These are phyloP conservation scores for Melitaea athalia DNA, from an alignment of 2,888 invertebrate genomes.

Conservation along the genomic window DNA sequence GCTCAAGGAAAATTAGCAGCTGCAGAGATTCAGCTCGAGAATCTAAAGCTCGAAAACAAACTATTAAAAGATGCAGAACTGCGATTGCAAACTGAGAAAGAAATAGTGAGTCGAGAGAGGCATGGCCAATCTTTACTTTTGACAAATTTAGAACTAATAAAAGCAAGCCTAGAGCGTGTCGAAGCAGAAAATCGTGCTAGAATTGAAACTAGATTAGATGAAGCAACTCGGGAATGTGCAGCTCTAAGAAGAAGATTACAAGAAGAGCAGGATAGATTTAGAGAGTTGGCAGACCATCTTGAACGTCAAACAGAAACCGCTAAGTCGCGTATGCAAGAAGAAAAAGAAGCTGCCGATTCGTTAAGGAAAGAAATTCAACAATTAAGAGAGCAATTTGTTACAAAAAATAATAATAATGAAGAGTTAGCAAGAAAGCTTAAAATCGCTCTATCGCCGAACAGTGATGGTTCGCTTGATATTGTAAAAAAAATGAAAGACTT, in stretches of 20 bases:
- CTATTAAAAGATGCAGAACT: slow-evolving; percentile 89
- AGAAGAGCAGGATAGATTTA: slow-evolving; percentile 91
- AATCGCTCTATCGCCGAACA: slow-evolving; percentile 82
- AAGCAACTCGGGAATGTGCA: slow-evolving; percentile 89
- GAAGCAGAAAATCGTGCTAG: slow-evolving; percentile 90
- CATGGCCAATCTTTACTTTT: slow-evolving; percentile 90
- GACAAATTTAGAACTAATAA: slow-evolving; percentile 94
- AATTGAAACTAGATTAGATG: slow-evolving; percentile 89
- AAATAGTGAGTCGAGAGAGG: slow-evolving; percentile 88
- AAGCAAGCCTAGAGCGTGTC: slow-evolving; percentile 92
- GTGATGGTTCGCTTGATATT: slow-evolving; percentile 82
- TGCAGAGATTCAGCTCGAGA: slow-evolving; percentile 89
- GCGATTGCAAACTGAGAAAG: slow-evolving; percentile 90
- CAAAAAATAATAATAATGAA: slow-evolving; percentile 85
- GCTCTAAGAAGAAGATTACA: slow-evolving; percentile 89
- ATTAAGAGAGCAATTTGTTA: slow-evolving; percentile 82
- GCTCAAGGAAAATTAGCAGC: slow-evolving; percentile 87
- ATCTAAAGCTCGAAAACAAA: slow-evolving; percentile 89
- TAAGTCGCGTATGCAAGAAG: slow-evolving; percentile 86
- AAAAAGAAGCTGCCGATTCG: slow-evolving; percentile 85
- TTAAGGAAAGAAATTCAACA: slow-evolving; percentile 83
- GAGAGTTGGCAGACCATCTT: slow-evolving; percentile 86
- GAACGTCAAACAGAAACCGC: slow-evolving; percentile 87
- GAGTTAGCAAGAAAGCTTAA: slow-evolving; percentile 87
- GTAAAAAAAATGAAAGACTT: slow-evolving; percentile 87